Conservation (phyloP, 2,797 vertebrate species). For the Sebastes reedi region DNA sequence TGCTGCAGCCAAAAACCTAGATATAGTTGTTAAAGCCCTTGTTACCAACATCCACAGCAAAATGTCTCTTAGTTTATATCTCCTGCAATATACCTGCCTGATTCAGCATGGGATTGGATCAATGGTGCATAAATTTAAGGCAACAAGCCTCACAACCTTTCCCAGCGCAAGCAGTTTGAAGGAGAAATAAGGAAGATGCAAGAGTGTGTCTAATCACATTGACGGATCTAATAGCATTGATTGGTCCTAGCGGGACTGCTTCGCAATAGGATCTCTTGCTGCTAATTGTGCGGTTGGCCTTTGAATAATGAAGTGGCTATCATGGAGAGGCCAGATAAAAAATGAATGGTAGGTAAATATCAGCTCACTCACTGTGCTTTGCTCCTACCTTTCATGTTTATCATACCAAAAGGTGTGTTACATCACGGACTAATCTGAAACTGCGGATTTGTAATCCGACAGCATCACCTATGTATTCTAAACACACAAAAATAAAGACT, state of each 20-base stretch:
- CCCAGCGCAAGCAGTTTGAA: slow-evolving; percentile 18
- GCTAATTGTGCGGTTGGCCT: slow-evolving; percentile 68
- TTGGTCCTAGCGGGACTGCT: slow-evolving; percentile 58
- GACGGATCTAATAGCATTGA: slow-evolving; percentile 69
- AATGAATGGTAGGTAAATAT: slow-evolving; percentile 47
- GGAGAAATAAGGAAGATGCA: slow-evolving; percentile 49
- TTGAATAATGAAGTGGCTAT: slow-evolving; percentile 70
- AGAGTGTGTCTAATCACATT: slow-evolving; percentile 61
- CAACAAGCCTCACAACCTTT: slow-evolving; percentile 32
- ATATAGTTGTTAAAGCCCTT: slow-evolving; percentile 17
- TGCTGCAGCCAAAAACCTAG: background rate
- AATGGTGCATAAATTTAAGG: slow-evolving; percentile 54
- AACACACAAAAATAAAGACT: background rate
- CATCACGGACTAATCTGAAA: background rate
- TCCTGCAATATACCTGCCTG: slow-evolving; percentile 26
- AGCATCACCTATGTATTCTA: background rate
- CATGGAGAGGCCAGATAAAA: slow-evolving; percentile 43
- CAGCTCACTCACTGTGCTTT: slow-evolving; percentile 20
- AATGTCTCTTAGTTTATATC: slow-evolving; percentile 39
- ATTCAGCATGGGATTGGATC: slow-evolving; percentile 47
- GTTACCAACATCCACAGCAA: slow-evolving; percentile 17
- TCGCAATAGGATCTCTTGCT: slow-evolving; percentile 50
- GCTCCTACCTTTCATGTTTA: slow-evolving; percentile 11
- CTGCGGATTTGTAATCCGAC: background rate
- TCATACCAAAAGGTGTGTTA: background rate